Evolutionary conservation across 2,888 invertebrate genomes (phyloP).

Genomic region (Lissocephala sabroskyi): DNA sequence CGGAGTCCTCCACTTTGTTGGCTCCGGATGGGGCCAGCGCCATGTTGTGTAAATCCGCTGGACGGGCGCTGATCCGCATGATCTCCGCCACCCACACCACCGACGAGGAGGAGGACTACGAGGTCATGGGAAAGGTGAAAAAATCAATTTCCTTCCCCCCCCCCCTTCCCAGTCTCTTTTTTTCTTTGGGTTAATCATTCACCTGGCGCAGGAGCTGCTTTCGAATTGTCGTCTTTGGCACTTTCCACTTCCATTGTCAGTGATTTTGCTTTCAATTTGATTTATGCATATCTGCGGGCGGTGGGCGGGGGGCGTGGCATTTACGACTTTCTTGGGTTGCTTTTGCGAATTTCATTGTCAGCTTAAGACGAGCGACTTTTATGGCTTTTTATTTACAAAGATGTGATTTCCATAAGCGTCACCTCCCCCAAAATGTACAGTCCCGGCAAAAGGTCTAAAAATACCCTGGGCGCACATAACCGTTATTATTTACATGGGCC

Average conservation of each 20-base stretch:
- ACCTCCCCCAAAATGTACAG: no score
- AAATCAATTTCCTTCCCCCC: no score
- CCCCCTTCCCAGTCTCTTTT: not conserved
- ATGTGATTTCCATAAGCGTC: no score
- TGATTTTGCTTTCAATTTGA: constrained; percentile 38
- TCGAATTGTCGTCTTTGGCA: no score
- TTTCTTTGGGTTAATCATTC: not conserved
- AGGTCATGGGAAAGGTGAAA: constrained; percentile 68
- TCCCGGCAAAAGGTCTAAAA: no score
- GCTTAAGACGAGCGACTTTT: no score
- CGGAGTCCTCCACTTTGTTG: not conserved
- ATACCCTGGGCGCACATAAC: no score
- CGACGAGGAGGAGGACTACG: constrained; percentile 62
- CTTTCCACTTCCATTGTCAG: no score
- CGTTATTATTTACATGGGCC: no score
- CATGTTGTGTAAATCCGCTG: constrained; percentile 51
- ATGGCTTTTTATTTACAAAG: constrained; percentile 14
- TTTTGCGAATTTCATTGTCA: no score
- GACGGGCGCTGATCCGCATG: constrained; percentile 66
- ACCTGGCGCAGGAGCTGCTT: not conserved
- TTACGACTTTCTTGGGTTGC: no score
- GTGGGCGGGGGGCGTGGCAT: no score
- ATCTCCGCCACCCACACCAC: constrained; percentile 47
- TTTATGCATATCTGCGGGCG: constrained; percentile 49
- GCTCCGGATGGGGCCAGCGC: constrained; percentile 43